Evolutionary conservation across 35 echinoderm and acorn worm genomes (phyloP), one percentile per base, ranked within the genome.

Genomic region (Ophioderma brevispina): DNA sequence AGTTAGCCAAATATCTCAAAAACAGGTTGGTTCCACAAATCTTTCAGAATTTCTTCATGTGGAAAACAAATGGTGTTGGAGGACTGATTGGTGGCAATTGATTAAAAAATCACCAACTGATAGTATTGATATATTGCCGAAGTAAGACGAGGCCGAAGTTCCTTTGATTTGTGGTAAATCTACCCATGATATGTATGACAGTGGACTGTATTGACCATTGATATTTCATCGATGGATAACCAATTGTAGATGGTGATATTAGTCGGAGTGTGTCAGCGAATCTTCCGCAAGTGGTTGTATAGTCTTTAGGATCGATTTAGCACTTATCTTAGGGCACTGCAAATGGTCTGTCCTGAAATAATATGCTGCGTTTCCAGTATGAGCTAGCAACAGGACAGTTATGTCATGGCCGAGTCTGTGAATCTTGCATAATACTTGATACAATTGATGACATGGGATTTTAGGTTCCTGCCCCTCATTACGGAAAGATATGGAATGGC

Each of bases 401-500:
- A 87, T 56, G 49, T 85, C 76, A 79, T 91, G 33, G 88, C 50
- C 40, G 39, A 37, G 21, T 85, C 75, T 40, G 19, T 64, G 49
- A 77, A 86, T 81, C 25, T 64, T 13, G 36, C 42, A 82, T 87
- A 83, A 77, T 84, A 40, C 30, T 81, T 78, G 50, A 87, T 80
- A 82, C 88, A 94, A 86, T 91, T 94, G 6, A 94, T 87, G 28
- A 94, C 21, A 84, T 90, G 86, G 13, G 64, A 80, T 82, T 94
- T 94, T 0, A 76, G 33, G 93, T 90, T 14, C 83, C 88, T 78
- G 88, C 87, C 46, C 92, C 92, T 64, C 92, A 82, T 70, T 84
- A 82, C 19, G 88, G 32, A 85, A 92, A 96, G 18, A 92, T 79
- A 89, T 96, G 80, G 82, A 96, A 96, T 84, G 94, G 94, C 85